Evolutionary conservation across 2,888 invertebrate species (phyloP).

Genomic region (Rhamnusium bicolor): DNA sequence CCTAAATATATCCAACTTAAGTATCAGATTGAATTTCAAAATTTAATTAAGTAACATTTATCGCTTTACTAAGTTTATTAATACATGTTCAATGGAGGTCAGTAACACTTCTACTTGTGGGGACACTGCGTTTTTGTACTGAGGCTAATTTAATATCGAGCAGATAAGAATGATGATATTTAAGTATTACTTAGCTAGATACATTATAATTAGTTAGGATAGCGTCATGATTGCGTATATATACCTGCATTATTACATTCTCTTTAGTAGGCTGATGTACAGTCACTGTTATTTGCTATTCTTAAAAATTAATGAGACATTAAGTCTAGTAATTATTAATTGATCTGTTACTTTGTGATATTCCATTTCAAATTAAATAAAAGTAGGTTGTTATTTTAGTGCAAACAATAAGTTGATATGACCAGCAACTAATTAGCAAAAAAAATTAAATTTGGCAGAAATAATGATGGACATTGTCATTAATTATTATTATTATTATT

Average conservation of each 20-base stretch:
- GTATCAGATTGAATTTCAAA: slow-evolving; percentile 50
- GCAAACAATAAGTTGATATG: too few relatives aligned
- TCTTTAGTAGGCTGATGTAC: background rate
- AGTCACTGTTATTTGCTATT: background rate
- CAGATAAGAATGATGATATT: background rate
- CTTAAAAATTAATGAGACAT: background rate
- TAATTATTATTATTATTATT: too few relatives aligned
- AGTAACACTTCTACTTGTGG: background rate
- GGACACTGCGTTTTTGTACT: background rate
- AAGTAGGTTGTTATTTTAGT: too few relatives aligned
- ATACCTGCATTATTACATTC: background rate
- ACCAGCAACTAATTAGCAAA: too few relatives aligned
- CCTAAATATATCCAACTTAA: slow-evolving; percentile 50
- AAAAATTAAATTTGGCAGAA: too few relatives aligned
- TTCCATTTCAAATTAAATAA: background rate
- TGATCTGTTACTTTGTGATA: background rate
- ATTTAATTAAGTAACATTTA: slow-evolving; percentile 14
- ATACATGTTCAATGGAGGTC: background rate
- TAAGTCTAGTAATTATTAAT: background rate
- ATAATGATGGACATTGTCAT: too few relatives aligned
- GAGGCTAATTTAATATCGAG: background rate
- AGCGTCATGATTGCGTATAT: background rate
- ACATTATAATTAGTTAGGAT: background rate
- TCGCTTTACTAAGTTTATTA: background rate
- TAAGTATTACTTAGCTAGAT: background rate